phyloP scores from a whole-genome alignment of 1,140 invertebrate genomes.

The Aporrectodea caliginosa region DNA sequence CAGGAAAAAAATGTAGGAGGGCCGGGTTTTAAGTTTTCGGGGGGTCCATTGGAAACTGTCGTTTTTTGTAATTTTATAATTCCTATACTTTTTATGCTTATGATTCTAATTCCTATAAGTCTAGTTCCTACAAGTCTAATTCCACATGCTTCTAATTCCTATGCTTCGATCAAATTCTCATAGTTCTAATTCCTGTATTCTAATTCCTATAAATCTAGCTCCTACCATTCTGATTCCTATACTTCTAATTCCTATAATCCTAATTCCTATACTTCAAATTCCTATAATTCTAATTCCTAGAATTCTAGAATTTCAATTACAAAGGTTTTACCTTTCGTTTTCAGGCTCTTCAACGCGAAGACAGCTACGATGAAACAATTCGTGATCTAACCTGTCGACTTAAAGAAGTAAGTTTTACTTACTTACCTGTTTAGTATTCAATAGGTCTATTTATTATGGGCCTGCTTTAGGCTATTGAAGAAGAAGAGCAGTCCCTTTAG shows the following conservation, averaged over 20 bases:
- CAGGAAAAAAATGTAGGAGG: background rate
- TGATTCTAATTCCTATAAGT: no score
- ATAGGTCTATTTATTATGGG: background rate
- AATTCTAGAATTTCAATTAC: background rate
- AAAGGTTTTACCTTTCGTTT: slow-evolving; percentile 34
- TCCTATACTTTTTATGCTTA: no score
- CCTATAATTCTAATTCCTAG: background rate
- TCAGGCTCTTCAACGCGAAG: slow-evolving; percentile 98
- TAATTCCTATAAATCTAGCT: background rate
- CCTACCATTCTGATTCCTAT: no score
- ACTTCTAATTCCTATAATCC: no score
- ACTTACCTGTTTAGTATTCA: background rate
- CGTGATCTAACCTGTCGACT: slow-evolving; percentile 97
- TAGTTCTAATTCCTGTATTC: background rate
- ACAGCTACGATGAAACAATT: slow-evolving; percentile 99
- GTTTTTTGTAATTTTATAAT: no score
- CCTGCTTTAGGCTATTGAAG: background rate
- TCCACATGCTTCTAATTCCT: no score
- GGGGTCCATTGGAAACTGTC: no score
- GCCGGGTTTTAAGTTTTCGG: no score
- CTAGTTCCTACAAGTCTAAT: no score
- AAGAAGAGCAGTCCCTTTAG: background rate
- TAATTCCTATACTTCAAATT: no score
- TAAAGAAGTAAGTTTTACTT: slow-evolving; percentile 53
- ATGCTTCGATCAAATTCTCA: background rate